These are phyloP conservation scores for Lanistes nyassanus DNA, from an alignment of 1,140 invertebrate species.

Conservation along the genomic window DNA sequence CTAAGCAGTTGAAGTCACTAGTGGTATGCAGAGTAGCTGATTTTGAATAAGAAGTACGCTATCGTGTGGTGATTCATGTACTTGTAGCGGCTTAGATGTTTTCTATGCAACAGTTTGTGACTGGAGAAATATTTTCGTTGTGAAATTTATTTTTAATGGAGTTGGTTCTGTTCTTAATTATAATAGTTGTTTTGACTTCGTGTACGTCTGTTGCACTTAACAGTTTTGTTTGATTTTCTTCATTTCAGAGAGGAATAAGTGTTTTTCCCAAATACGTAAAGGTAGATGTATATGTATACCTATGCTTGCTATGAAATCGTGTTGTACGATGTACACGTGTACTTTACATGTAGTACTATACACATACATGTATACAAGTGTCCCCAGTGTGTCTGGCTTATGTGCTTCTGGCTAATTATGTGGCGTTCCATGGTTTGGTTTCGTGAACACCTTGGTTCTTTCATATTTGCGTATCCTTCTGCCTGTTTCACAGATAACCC, in stretches of 20 bases:
- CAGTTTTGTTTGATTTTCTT: slow-evolving; percentile 23
- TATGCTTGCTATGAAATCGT: no score
- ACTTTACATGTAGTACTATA: slow-evolving; percentile 1
- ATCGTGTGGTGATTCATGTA: no score
- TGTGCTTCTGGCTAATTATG: not conserved
- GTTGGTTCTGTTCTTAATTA: not conserved
- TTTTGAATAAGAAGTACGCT: no score
- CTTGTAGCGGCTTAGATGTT: no score
- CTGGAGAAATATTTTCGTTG: no score
- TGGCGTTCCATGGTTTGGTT: not conserved
- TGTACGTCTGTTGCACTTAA: not conserved
- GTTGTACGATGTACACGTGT: not conserved
- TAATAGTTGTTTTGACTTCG: slow-evolving; percentile 6
- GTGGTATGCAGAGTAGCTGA: no score
- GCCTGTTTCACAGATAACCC: not conserved
- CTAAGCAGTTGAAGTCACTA: no score
- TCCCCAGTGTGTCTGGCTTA: not conserved
- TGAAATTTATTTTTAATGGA: not conserved
- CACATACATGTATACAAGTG: slow-evolving; percentile 6
- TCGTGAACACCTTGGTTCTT: not conserved
- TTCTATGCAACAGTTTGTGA: no score
- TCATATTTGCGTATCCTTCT: not conserved
- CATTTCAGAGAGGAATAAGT: slow-evolving; percentile 37
- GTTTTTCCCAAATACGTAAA: slow-evolving; percentile 40
- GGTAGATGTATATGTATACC: slow-evolving; percentile 26